Evolutionary conservation across 2,797 vertebrate genomes (phyloP).

Genomic region (Pseudocheirus occidentalis): DNA sequence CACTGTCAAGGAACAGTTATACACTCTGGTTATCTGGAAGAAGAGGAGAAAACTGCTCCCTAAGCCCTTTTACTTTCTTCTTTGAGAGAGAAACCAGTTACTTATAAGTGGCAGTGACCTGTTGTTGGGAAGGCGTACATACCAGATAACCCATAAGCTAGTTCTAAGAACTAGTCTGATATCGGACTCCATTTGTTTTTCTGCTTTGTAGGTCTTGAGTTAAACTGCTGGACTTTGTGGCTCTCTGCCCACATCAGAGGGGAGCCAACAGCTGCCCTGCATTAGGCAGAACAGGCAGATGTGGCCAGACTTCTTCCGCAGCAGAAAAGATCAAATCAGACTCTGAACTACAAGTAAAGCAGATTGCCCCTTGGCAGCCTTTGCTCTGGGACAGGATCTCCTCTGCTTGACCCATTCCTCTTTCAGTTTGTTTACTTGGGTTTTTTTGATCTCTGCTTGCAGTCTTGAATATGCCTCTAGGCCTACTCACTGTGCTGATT

Average conservation of each 20-base stretch:
- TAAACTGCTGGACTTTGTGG: neutral
- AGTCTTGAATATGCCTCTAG: neutral
- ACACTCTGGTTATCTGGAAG: neutral
- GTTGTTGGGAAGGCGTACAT: neutral
- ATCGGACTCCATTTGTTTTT: neutral
- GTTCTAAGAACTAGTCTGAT: neutral
- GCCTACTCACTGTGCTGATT: neutral
- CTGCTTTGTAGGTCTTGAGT: neutral
- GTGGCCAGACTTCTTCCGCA: neutral
- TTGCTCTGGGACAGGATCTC: neutral
- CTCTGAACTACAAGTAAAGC: neutral
- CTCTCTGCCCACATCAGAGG: neutral
- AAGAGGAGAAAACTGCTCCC: neutral
- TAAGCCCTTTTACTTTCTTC: neutral
- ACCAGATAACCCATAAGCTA: neutral
- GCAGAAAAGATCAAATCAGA: neutral
- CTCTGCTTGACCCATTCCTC: neutral
- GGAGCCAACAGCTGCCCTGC: neutral
- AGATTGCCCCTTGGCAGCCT: neutral
- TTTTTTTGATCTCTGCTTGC: neutral
- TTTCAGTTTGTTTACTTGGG: neutral
- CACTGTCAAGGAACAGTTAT: neutral
- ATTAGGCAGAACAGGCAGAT: neutral
- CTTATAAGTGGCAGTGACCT: neutral
- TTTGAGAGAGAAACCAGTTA: neutral